Percentiles rank a stretch among this genome's conserved stretches.
Conservation (phyloP, 2,888 invertebrate genomes). For the Dendrolimus houi region DNA sequence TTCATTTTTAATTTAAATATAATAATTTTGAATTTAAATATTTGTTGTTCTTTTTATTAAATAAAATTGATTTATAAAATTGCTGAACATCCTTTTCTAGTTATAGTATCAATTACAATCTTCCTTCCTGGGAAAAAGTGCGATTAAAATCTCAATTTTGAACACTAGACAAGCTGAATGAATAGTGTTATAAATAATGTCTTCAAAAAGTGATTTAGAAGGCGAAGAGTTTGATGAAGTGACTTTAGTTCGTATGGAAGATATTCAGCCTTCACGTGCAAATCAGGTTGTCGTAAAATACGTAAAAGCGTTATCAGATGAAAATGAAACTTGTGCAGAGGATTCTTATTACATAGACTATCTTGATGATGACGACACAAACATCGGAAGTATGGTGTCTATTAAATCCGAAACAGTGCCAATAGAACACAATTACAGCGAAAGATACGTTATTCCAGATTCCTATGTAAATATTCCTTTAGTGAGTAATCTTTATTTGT, state of each 20-base stretch:
- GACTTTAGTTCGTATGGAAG: conserved; percentile 58
- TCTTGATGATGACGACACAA: conserved; percentile 43
- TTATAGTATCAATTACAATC: too few relatives aligned
- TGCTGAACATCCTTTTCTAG: too few relatives aligned
- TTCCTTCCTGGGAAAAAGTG: too few relatives aligned
- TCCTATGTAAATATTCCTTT: conserved; percentile 17
- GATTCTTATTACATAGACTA: conserved; percentile 17
- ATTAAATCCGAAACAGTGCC: conserved; percentile 31
- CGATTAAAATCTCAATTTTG: too few relatives aligned
- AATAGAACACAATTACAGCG: not conserved
- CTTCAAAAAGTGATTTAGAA: conserved; percentile 38
- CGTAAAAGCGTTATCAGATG: too few relatives aligned
- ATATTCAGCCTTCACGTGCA: conserved; percentile 50
- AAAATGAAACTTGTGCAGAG: conserved; percentile 3
- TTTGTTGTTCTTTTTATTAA: too few relatives aligned
- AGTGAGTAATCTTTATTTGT: conserved; percentile 16
- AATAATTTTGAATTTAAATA: too few relatives aligned
- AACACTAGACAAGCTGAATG: too few relatives aligned
- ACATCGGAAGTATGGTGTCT: conserved; percentile 56
- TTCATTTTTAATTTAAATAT: too few relatives aligned
- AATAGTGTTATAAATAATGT: conserved; percentile 28
- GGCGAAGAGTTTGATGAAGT: conserved; percentile 54
- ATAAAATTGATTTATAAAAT: too few relatives aligned
- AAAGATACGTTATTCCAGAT: conserved; percentile 22
- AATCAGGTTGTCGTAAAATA: conserved; percentile 17